These are phyloP conservation scores for Myripristis murdjan DNA, from an alignment of 2,797 vertebrate species.

Conservation along the genomic window DNA sequence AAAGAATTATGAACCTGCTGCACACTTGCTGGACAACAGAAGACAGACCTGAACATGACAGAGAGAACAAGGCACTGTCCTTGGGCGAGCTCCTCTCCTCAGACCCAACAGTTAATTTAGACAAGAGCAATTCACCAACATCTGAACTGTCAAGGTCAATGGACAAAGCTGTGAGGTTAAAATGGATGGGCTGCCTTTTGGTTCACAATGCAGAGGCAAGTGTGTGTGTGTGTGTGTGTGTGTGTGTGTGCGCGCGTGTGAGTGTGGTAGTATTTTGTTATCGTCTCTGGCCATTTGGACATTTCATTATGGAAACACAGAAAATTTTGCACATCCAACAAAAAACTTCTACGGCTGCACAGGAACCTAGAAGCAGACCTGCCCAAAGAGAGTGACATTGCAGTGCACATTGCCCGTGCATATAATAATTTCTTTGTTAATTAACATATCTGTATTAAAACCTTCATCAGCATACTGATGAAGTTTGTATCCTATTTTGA, in stretches of 20 bases:
- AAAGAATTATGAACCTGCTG: constrained; percentile 59
- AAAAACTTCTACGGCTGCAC: no score
- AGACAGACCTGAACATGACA: constrained; percentile 40
- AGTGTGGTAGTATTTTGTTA: no score
- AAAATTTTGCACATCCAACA: no score
- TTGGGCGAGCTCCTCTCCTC: constrained; percentile 7
- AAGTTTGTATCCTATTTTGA: no score
- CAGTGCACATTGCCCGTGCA: no score
- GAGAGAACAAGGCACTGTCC: constrained; percentile 8
- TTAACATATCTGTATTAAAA: no score
- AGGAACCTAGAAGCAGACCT: background rate
- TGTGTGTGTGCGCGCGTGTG: background rate
- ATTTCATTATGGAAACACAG: background rate
- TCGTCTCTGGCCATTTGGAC: background rate
- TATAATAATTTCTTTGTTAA: no score
- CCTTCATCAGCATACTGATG: no score
- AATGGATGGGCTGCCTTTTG: background rate
- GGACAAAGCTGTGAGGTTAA: constrained; percentile 30
- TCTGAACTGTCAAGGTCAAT: constrained; percentile 26
- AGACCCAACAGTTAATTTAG: constrained; percentile 39
- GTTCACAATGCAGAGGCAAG: background rate
- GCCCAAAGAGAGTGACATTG: no score
- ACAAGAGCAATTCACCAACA: constrained; percentile 30
- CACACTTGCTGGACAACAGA: constrained; percentile 60
- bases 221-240: background rate